Base-by-base conservation (phyloP, 2,113 vertebrate genomes). In the Daphoenositta chrysoptera region DNA sequence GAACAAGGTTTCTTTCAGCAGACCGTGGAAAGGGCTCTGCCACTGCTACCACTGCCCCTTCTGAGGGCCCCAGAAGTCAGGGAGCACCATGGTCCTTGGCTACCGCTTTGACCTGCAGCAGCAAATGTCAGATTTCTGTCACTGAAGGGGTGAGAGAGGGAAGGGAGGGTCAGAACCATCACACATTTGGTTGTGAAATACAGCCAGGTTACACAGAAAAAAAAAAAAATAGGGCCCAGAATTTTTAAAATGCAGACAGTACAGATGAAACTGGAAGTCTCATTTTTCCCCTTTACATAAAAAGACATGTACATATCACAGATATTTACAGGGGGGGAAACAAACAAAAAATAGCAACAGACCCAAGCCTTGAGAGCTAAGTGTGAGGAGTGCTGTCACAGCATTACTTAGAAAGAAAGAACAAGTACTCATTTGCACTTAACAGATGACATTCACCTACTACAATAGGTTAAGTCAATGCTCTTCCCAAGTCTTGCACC, bases 81-180 rank as follows among this genome's bases (percentile, higher is more conserved):
- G 17, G 50, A 63, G 11, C 16, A 78, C n/a, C 40, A 39, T 0
- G 0, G 24, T 56, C 45, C 33, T 45, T 2, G 2, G 44, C 13
- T 54, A 24, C 4, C 1, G 31, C 16, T 94, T 40, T 70, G 75
- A 48, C 56, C 53, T 48, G 31, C 53, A 90, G 56, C 28, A 5
- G 1, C 5, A 1, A 71, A 89, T 7, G 5, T 30, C 10, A 8
- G 6, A 50, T 51, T 90, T 94, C 47, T 48, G 10, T 39, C 84
- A 69, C 3, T 80, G 45, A 83, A 57, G 13, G 7, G 11, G 6
- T 39, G 11, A 35, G 27, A 68, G 9, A 10, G 44, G 13, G n/a
- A 73, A 66, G 24, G 35, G 9, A 70, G 7, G 22, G 11, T 63
- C 50, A 85, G 47, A 89, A 69, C 11, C n/a, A 80, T 24, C 40